Evolutionary conservation across 2,113 vertebrate genomes (phyloP), one percentile per base, ranked within the genome.

Genomic region (Austrofundulus limnaeus): DNA sequence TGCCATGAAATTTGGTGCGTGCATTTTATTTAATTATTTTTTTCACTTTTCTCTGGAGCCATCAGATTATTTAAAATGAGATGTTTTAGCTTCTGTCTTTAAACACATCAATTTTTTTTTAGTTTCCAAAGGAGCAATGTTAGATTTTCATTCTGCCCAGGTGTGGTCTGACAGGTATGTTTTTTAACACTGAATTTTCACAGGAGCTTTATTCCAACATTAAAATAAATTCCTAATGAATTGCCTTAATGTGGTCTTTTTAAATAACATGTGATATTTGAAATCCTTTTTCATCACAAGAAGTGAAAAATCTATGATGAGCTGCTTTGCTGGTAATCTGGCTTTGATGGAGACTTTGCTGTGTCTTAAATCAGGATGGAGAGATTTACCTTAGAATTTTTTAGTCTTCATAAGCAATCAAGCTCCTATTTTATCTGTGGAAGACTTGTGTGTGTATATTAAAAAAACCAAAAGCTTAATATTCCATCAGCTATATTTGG

Each of bases 241-340:
- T 71, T 68, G 51, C 60, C 61, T 70, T 38, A 52, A 37, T 16
- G 12, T 31, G 46, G 16, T 51, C 61, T 3, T 70, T 75, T 56
- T 61, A 47, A 61, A 60, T 61, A 51, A 37, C 47, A 74, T 77
- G 62, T 79, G 75, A 77, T 81, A 66, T 72, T 17, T 0, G 58
- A 84, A 85, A 78, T 72, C 78, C 67, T 68, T 67, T 53, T 56
- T 74, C 61, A 62, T 66, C 16, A 5, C 21, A 52, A 58, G 25
- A 51, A 72, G 50, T 20, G 5, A 42, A 57, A 74, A 62, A 73
- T 63, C 16, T 48, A 52, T 43, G 52, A 47, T 75, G 10, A 66
- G 54, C 37, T 55, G 24, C 43, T 61, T 72, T 56, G 14, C 49
- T 61, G 9, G 49, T 85, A 72, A 77, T 79, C 67, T 24, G 34